Evolutionary conservation across 2,797 vertebrate genomes (phyloP), one percentile per base, ranked within the genome.

Genomic region (Ataeniobius toweri): DNA sequence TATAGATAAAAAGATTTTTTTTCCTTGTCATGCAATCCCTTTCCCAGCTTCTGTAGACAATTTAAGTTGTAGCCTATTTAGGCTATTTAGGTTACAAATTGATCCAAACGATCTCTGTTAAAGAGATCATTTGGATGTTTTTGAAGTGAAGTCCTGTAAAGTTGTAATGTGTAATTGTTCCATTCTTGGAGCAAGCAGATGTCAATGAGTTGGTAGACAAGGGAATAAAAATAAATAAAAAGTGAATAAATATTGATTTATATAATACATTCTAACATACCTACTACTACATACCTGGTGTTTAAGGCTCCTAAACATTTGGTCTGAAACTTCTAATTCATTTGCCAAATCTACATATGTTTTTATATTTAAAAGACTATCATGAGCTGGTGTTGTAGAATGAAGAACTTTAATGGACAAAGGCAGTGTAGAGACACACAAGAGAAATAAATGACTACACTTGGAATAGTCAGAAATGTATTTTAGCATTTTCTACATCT

Each of bases 1-100:
- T 80, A 73, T 70, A 75, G 78, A 86, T 82, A 69, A 75, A 77
- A 84, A 22, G 58, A 69, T 9, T 39, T 51, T 36, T 44, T 65
- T 51, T 4, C 8, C 72, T 71, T 59, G 48, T 73, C 73, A 55
- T 16, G 0, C 4, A 6, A 1, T 55, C 48, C 39, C 74, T 69
- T 44, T 46, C 67, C 13, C 74, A 28, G 6, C 58, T 3, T 61
- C 28, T 55, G 67, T 6, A 59, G 44, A 77, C 46, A 46, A 71
- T 58, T 53, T 50, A 56, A 39, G n/a, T 31, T n/a, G 9, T 31
- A 36, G 31, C 55, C 26, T n/a, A 31, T 31, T 31, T 31, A 31
- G 31, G 31, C 31, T 3, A 31, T 31, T 31, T 31, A 31, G 31
- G 31, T 31, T 31, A 31, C 31, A 3, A 31, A 31, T 31, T 31